phyloP scores from a whole-genome alignment of 2,797 vertebrate genomes.

The Sciurus carolinensis region DNA sequence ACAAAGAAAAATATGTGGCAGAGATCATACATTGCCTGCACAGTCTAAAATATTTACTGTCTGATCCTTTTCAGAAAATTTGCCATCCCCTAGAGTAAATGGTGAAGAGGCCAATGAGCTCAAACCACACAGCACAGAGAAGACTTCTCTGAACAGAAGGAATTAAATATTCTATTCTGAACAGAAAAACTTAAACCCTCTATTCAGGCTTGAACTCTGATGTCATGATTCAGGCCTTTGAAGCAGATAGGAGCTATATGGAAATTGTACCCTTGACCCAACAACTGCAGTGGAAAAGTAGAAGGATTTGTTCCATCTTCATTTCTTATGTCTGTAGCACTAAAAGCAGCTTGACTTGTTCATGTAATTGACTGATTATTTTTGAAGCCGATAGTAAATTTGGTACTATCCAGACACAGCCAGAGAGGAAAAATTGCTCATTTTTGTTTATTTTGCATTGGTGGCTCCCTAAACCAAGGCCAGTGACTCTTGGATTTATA shows the following conservation, averaged over 20 bases:
- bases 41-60: conserved; percentile 37
- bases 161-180: background rate
- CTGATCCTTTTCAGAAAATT: background rate
- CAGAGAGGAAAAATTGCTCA: conserved; percentile 62
- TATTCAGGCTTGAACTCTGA: background rate
- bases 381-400: conserved; percentile 65
- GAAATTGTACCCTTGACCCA: conserved; percentile 11
- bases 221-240: background rate
- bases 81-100: background rate
- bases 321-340: conserved; percentile 14
- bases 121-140: background rate
- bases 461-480: conserved; percentile 57
- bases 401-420: conserved; percentile 58
- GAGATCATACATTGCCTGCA: background rate
- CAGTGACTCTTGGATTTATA: conserved; percentile 72
- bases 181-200: background rate
- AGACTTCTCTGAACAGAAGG: background rate
- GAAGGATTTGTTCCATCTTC: conserved; percentile 55
- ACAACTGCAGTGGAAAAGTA: background rate
- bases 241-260: background rate
- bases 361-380: conserved; percentile 66
- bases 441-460: conserved; percentile 77
- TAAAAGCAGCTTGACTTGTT: conserved; percentile 58
- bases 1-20: background rate
- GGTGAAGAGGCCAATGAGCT: background rate